phyloP scores from a whole-genome alignment of 2,888 invertebrate genomes.

The Hyalella azteca region DNA sequence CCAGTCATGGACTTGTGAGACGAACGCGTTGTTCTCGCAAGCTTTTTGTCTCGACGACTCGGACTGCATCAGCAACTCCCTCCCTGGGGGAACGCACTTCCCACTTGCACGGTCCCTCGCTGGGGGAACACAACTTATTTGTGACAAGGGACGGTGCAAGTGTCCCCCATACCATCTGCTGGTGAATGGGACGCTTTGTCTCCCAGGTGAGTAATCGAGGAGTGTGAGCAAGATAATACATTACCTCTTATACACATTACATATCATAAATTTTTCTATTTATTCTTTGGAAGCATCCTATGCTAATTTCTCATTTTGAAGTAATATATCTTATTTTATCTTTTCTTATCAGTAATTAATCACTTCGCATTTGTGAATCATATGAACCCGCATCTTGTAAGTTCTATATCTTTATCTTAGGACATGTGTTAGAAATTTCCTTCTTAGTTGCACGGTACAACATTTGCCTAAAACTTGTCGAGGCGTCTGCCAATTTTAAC shows the following conservation, averaged over 20 bases:
- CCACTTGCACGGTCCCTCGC: background rate
- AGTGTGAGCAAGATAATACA: background rate
- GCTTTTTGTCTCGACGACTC: background rate
- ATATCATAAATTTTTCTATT: background rate
- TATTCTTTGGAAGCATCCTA: background rate
- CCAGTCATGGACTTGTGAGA: no score
- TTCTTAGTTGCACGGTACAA: background rate
- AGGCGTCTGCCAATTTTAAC: background rate
- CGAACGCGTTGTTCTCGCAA: no score
- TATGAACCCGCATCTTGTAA: background rate
- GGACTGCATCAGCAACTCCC: slow-evolving; percentile 10
- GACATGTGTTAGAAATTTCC: background rate
- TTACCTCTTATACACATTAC: background rate
- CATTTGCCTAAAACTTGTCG: background rate
- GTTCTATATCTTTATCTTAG: background rate
- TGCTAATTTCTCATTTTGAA: no score
- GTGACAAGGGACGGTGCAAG: slow-evolving; percentile 41
- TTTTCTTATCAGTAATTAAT: no score
- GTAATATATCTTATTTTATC: no score
- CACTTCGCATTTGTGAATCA: background rate
- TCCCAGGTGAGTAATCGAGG: slow-evolving; percentile 34
- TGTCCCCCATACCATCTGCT: slow-evolving; percentile 43
- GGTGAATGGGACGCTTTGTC: slow-evolving; percentile 42
- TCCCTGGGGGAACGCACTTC: background rate
- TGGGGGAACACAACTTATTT: slow-evolving; percentile 3